A percentile compares a stretch with the other conserved stretches of the same genome.
Conservation (phyloP, 2,113 vertebrate genomes). For the Eolophus roseicapilla region DNA sequence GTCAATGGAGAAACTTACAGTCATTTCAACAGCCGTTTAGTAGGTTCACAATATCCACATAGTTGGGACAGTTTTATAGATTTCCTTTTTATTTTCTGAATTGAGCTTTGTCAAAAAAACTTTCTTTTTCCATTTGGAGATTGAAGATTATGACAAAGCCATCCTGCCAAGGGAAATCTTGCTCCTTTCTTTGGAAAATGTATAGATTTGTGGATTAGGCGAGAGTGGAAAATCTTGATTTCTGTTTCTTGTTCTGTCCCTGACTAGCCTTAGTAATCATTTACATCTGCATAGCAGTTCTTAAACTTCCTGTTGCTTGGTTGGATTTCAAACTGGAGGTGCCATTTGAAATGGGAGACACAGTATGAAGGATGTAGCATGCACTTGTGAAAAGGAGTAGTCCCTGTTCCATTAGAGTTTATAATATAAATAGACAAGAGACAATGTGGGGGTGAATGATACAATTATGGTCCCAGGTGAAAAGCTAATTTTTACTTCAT, state of each 20-base stretch:
- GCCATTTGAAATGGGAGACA: slow-evolving; percentile 1
- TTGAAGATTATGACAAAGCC: not conserved
- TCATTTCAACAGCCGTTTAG: not conserved
- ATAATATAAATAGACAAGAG: not conserved
- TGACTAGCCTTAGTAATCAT: slow-evolving; percentile 35
- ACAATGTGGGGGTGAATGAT: not conserved
- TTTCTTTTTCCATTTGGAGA: not conserved
- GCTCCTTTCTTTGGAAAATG: not conserved
- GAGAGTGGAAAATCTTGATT: slow-evolving; percentile 28
- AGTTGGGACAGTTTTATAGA: not conserved
- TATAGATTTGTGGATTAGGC: not conserved
- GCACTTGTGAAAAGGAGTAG: not conserved
- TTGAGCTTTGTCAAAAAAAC: not conserved
- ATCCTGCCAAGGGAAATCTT: not conserved
- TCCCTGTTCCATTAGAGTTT: not conserved
- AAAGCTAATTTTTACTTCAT: not conserved
- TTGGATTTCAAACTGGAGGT: slow-evolving; percentile 5
- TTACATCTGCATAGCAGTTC: slow-evolving; percentile 28
- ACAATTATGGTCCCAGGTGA: not conserved
- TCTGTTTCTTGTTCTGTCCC: slow-evolving; percentile 30
- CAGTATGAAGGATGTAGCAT: not conserved
- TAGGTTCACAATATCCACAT: not conserved
- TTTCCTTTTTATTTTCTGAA: not conserved
- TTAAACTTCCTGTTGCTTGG: slow-evolving; percentile 33
- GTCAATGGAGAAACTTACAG: not conserved